These are phyloP conservation scores for Phalacrocorax aristotelis DNA, from an alignment of 2,113 vertebrate genomes.

Conservation along the genomic window DNA sequence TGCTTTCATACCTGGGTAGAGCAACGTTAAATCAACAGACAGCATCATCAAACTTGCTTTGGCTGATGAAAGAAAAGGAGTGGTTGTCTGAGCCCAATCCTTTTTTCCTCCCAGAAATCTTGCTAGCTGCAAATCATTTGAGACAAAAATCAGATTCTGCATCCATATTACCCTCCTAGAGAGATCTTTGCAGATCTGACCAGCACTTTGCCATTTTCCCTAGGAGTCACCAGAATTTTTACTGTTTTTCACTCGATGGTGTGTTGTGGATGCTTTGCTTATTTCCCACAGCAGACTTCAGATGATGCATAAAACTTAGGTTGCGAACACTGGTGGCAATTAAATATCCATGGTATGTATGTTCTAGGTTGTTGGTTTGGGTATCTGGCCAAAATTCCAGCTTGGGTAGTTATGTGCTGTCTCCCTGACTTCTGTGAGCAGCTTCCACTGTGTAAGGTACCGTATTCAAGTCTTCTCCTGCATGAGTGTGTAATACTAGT, in stretches of 20 bases:
- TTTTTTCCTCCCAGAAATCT: background rate
- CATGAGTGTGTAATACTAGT: background rate
- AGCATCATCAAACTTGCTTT: background rate
- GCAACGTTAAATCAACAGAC: background rate
- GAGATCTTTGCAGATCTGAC: background rate
- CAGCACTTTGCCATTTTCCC: background rate
- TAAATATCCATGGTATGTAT: background rate
- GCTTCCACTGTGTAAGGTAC: background rate
- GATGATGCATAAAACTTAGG: background rate
- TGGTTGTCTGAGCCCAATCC: background rate
- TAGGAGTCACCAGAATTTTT: background rate
- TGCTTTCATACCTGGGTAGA: background rate
- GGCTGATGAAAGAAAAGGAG: background rate
- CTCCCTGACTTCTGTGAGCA: background rate
- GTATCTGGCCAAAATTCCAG: slow-evolving; percentile 33
- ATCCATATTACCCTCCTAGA: background rate
- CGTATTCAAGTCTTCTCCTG: background rate
- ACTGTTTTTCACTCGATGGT: background rate
- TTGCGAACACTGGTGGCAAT: background rate
- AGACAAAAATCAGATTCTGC: background rate
- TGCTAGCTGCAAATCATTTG: background rate
- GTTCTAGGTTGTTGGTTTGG: slow-evolving; percentile 23
- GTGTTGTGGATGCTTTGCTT: background rate
- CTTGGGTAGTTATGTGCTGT: background rate
- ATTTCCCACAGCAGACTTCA: background rate